Conservation (phyloP, 2,113 vertebrate species). For the Protobothrops flavoviridis region DNA sequence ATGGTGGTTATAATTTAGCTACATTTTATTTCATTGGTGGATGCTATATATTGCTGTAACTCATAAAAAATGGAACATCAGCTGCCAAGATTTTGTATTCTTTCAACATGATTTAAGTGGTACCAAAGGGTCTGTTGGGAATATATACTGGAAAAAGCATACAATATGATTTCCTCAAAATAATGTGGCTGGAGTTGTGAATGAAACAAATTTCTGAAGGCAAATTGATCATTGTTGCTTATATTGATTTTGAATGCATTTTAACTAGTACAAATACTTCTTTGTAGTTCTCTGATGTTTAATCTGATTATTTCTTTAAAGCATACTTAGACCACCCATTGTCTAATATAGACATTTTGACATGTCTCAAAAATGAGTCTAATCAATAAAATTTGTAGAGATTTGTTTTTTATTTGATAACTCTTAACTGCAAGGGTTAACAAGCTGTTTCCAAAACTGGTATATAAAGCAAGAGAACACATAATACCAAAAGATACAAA, state of each 20-base stretch:
- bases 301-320: background rate
- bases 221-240: conserved; percentile 9
- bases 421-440: background rate
- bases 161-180: background rate
- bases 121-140: conserved; percentile 14
- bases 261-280: conserved; percentile 19
- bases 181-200: conserved; percentile 5
- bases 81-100: background rate
- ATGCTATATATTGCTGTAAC: conserved; percentile 36
- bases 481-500: background rate
- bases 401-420: background rate
- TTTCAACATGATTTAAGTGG: conserved; percentile 17
- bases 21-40: conserved; percentile 16
- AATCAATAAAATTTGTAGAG: background rate
- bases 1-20: conserved; percentile 27
- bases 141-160: conserved; percentile 10
- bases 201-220: conserved; percentile 1
- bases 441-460: background rate
- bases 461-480: background rate
- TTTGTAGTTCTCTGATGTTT: background rate
- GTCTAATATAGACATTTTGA: background rate
- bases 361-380: background rate
- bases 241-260: background rate
- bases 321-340: background rate
- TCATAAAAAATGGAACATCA: conserved; percentile 25